Conservation (phyloP, 2,797 vertebrate species). For the Aplochiton taeniatus region DNA sequence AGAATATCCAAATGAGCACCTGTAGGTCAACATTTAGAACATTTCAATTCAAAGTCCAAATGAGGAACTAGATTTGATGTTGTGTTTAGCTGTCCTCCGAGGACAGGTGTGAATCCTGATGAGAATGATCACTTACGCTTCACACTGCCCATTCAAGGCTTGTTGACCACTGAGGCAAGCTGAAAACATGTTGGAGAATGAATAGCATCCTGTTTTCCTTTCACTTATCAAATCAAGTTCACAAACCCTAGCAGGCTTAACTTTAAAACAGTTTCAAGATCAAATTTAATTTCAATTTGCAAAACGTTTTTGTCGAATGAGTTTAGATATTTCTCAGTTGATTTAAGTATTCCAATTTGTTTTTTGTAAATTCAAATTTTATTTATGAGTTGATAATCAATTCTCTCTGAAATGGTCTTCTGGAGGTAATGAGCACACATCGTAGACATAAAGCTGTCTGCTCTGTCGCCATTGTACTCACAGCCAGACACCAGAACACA, state of each 20-base stretch:
- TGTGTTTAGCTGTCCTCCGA: not conserved
- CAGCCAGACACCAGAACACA: not conserved
- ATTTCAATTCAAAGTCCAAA: not conserved
- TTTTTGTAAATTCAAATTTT: no score
- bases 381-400: no score
- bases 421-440: no score
- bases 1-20: slow-evolving; percentile 58
- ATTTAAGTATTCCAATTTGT: no score
- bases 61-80: not conserved
- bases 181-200: slow-evolving; percentile 29
- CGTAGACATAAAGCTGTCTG: not conserved
- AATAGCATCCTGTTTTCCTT: not conserved
- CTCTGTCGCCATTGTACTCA: not conserved
- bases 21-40: slow-evolving; percentile 42
- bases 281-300: no score
- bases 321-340: no score
- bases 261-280: no score
- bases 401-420: no score
- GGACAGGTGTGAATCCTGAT: not conserved
- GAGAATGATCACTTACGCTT: slow-evolving; percentile 38
- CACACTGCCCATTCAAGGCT: accelerated
- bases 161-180: slow-evolving; percentile 52
- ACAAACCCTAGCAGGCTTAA: not conserved
- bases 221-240: not conserved
- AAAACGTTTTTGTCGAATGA: no score